phyloP scores from a whole-genome alignment of 1,140 invertebrate genomes.

The Cardiocondyla obscurior region DNA sequence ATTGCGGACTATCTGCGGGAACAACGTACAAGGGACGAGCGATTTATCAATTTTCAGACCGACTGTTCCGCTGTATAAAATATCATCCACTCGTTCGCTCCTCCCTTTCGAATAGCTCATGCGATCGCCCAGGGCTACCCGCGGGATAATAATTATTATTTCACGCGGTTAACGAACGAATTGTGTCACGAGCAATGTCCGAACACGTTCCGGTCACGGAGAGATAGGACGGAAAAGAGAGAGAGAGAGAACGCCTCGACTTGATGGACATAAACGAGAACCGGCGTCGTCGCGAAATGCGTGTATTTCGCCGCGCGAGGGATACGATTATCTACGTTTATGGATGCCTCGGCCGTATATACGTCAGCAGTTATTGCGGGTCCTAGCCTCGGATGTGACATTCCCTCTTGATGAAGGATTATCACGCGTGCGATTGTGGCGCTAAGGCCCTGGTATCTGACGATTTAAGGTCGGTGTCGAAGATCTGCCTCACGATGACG shows the following conservation, averaged over 20 bases:
- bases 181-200: constrained; percentile 71
- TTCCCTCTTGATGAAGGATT: constrained; percentile 47
- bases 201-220: constrained; percentile 7
- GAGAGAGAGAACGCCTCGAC: background rate
- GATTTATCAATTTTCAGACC: constrained; percentile 71
- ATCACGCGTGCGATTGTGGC: constrained; percentile 32
- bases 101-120: constrained; percentile 42
- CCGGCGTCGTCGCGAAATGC: constrained; percentile 51
- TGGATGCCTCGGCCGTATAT: constrained; percentile 39
- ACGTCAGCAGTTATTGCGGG: constrained; percentile 46
- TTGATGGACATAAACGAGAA: constrained; percentile 65
- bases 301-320: constrained; percentile 49
- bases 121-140: constrained; percentile 59
- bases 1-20: constrained; percentile 36
- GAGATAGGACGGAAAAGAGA: background rate
- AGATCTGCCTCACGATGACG: constrained; percentile 19
- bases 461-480: constrained; percentile 36
- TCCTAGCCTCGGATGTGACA: constrained; percentile 23
- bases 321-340: constrained; percentile 70
- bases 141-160: constrained; percentile 74
- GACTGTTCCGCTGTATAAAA: constrained; percentile 69
- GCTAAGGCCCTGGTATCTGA: constrained; percentile 23
- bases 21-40: constrained; percentile 57
- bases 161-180: constrained; percentile 77
- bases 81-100: constrained; percentile 47